These are phyloP conservation scores for Drosophila rufa DNA, from an alignment of 1,140 invertebrate genomes.

Conservation along the genomic window DNA sequence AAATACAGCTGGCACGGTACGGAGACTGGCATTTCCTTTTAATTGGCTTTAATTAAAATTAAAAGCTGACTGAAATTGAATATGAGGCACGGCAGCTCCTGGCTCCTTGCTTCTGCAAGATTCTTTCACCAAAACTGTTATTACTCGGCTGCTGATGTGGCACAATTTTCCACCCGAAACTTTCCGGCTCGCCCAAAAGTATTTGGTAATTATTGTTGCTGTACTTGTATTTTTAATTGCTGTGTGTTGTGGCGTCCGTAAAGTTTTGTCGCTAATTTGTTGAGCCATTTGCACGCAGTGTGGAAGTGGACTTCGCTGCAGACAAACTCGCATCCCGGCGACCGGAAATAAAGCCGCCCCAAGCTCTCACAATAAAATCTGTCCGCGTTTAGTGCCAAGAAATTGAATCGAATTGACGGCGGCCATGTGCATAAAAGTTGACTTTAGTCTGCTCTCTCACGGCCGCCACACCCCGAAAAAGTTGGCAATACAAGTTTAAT, in stretches of 20 bases:
- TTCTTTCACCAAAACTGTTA: constrained; percentile 29
- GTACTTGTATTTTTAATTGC: constrained; percentile 72
- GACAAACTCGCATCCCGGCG: constrained; percentile 12
- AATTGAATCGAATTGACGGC: constrained; percentile 64
- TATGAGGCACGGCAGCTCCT: constrained; percentile 51
- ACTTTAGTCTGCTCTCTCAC: constrained; percentile 48
- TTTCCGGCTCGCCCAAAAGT: constrained; percentile 51
- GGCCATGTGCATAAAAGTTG: constrained; percentile 62
- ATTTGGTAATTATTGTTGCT: constrained; percentile 54
- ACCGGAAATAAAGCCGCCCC: constrained; percentile 33
- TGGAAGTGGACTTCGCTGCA: constrained; percentile 14
- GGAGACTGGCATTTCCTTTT: constrained; percentile 47
- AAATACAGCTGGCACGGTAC: not conserved
- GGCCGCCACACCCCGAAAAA: constrained; percentile 29
- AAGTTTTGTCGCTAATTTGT: constrained; percentile 80
- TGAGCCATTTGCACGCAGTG: constrained; percentile 62
- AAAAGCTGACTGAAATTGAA: constrained; percentile 75
- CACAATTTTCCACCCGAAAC: constrained; percentile 29
- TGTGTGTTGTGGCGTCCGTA: constrained; percentile 46
- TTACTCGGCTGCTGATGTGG: constrained; percentile 44
- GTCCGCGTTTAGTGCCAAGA: constrained; percentile 56
- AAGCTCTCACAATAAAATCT: constrained; percentile 23
- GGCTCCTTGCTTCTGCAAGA: not conserved
- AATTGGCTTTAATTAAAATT: constrained; percentile 81
- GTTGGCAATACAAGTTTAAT: constrained; percentile 72